Conservation (phyloP, 2,888 invertebrate genomes). For the Amblyjoppa fuscipennis region DNA sequence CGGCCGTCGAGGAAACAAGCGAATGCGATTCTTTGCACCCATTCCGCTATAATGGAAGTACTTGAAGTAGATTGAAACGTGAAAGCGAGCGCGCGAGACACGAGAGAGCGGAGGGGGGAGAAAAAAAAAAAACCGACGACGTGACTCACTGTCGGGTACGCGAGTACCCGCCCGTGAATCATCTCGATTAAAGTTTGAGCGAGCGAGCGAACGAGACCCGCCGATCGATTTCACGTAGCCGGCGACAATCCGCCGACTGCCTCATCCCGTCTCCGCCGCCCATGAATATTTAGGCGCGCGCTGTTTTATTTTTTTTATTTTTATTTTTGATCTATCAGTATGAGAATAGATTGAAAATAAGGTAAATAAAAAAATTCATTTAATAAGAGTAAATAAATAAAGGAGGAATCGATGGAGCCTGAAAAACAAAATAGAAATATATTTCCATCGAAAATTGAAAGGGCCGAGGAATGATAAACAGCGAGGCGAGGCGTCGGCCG, state of each 20-base stretch:
- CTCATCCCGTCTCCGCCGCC: conserved; percentile 3
- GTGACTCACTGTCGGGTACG: conserved; percentile 65
- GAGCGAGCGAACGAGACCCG: conserved; percentile 44
- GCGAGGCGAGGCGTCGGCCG: too few species aligned
- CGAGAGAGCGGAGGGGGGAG: conserved; percentile 9
- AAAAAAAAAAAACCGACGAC: conserved; percentile 45
- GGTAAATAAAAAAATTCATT: neutral
- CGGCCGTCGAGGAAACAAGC: neutral
- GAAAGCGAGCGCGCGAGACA: conserved; percentile 24
- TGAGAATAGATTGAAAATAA: neutral
- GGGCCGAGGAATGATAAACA: too few species aligned
- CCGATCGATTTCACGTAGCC: conserved; percentile 67
- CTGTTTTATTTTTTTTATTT: neutral
- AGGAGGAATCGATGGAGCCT: too few species aligned
- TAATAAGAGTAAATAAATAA: too few species aligned
- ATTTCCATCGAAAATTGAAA: too few species aligned
- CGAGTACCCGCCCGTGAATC: conserved; percentile 64
- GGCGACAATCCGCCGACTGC: conserved; percentile 11
- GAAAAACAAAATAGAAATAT: too few species aligned
- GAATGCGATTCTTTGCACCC: conserved; percentile 21
- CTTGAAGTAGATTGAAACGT: conserved; percentile 47
- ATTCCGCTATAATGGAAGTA: conserved; percentile 20
- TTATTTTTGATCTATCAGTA: neutral
- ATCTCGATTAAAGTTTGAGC: conserved; percentile 69
- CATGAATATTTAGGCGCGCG: neutral